These are phyloP conservation scores for Phalera bucephala DNA, from an alignment of 2,888 invertebrate species.

Conservation along the genomic window DNA sequence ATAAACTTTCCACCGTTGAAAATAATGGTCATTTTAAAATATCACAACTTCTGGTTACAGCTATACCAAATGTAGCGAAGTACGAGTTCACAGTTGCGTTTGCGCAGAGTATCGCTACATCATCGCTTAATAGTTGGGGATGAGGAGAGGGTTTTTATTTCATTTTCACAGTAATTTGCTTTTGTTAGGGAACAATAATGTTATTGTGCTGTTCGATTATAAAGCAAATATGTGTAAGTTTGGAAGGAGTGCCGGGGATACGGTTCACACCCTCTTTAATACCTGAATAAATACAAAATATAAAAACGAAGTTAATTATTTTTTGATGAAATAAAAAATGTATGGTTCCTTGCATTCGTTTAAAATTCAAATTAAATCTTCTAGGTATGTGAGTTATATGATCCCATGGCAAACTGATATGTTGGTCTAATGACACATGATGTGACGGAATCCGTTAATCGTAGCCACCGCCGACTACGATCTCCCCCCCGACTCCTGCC, in stretches of 20 bases:
- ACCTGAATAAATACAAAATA: slow-evolving; percentile 29
- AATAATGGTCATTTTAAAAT: slow-evolving; percentile 37
- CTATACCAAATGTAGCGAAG: slow-evolving; percentile 44
- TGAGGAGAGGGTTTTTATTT: slow-evolving; percentile 74
- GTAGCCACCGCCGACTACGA: no score
- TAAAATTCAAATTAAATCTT: slow-evolving; percentile 5
- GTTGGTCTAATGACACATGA: no score
- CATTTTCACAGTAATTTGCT: slow-evolving; percentile 81
- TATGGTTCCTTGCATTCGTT: neutral
- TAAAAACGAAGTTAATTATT: slow-evolving; percentile 20
- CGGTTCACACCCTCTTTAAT: slow-evolving; percentile 65
- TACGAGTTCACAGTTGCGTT: slow-evolving; percentile 64
- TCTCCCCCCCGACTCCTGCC: no score
- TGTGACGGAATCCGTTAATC: no score
- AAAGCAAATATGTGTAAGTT: slow-evolving; percentile 73
- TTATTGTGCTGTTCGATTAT: slow-evolving; percentile 72
- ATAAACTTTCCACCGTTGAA: slow-evolving; percentile 14
- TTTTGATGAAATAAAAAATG: slow-evolving; percentile 7
- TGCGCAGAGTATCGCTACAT: slow-evolving; percentile 78
- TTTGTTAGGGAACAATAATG: slow-evolving; percentile 71
- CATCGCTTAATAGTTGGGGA: slow-evolving; percentile 81
- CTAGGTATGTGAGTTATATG: no score
- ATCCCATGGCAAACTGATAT: no score
- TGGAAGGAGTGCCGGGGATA: slow-evolving; percentile 61
- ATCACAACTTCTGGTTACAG: slow-evolving; percentile 11